Base-by-base conservation (phyloP, 2,888 invertebrate genomes). In the Epinotia brunnichana region DNA sequence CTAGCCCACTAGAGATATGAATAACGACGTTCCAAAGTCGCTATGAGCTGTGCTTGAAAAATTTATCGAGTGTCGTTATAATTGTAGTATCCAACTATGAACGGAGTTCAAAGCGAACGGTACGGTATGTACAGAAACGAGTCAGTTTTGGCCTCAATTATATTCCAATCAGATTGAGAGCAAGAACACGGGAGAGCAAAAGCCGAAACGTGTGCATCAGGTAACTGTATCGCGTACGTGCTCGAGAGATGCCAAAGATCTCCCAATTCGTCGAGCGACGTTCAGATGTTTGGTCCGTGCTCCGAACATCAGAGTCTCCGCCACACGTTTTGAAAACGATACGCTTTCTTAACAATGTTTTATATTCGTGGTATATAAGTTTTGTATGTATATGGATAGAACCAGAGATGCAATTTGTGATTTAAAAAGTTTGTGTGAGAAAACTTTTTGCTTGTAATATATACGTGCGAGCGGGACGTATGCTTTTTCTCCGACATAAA, bases 151-250 rank as follows among this genome's bases (percentile, higher is more conserved):
- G n/a, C 15, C 7, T 5, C 39, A 54, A 61, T 69, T 61, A 69
- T 44, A 21, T 69, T 35, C 21, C 69, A 61, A 69, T 61, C 60
- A 69, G 60, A 51, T 69, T 39, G 61, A 61, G 24, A 69, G 3
- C 69, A 39, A 13, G 61, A 15, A 39, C 35, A 39, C 53, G 53
- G 21, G 35, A 66, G 39, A 44, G 29, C 57, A 70, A 66, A 24
- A 24, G 3, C 44, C 39, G 10, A 70, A 64, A 54, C 51, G 21
- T 60, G 41, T 60, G 24, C 51, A 41, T 44, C 57, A 29, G 7
- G 53, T 60, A 67, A 71, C 54, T 60, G 71, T 71, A 61, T 21
- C 35, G 54, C 41, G 71, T 67, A 71, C 71, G 71, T 71, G 71
- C 54, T 61, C 19, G n/a, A 54, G 60, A 60, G 21, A 51, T 66